Percentiles rank a stretch among this genome's conserved stretches.
phyloP scores from a whole-genome alignment of 2,888 invertebrate species.

The Rhamnusium bicolor region DNA sequence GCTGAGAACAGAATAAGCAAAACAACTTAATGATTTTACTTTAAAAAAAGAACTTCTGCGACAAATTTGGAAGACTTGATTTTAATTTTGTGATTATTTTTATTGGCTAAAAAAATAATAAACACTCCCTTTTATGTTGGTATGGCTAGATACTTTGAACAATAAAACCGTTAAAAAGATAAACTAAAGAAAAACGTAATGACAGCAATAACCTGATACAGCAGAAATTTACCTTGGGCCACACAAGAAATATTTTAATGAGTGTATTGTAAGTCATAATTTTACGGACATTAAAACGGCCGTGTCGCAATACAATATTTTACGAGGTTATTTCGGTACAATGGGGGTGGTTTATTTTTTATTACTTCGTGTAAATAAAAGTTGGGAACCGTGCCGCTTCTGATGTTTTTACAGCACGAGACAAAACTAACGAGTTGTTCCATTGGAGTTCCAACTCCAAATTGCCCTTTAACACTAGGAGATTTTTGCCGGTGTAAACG shows the following conservation, averaged over 20 bases:
- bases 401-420: constrained; percentile 26
- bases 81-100: too few relatives aligned
- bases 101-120: too few relatives aligned
- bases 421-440: constrained; percentile 18
- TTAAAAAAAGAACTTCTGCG: too few relatives aligned
- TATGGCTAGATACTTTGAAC: neutral
- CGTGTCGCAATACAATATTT: neutral
- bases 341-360: neutral
- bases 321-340: neutral
- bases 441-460: constrained; percentile 16
- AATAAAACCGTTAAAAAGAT: neutral
- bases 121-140: neutral
- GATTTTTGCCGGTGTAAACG: neutral
- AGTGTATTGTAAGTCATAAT: neutral
- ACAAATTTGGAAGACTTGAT: too few relatives aligned
- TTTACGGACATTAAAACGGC: neutral
- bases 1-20: too few relatives aligned
- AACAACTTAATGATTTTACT: too few relatives aligned
- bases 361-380: neutral
- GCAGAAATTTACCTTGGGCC: neutral
- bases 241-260: neutral
- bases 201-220: neutral
- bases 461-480: neutral
- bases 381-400: constrained; percentile 4
- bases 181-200: too few relatives aligned